Base-by-base conservation (phyloP, 2,113 vertebrate genomes). In the Propithecus coquereli region DNA sequence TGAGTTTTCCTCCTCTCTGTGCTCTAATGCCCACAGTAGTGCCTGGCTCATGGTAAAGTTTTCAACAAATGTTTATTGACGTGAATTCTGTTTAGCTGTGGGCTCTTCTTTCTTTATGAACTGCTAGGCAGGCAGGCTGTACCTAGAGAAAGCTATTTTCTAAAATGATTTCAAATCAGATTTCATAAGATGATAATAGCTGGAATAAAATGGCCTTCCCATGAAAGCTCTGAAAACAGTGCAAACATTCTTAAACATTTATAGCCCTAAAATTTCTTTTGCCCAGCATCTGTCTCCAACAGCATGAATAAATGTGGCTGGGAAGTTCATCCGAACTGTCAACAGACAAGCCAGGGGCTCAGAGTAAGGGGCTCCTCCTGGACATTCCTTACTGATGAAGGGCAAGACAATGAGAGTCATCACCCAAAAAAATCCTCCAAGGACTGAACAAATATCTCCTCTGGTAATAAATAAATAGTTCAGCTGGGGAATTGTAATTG, bases 401-500 rank as follows among this genome's bases (percentile, higher is more conserved):
- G 74, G 50, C 83, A 87, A 93, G 43, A 65, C 82, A 91, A 61
- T 32, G 32, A 90, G 40, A 91, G 17, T 25, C 37, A 74, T 14
- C 34, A 71, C 30, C 57, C 20, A 18, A 40, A 45, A 45, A 61
- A 66, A 92, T 34, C 79, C 86, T 98, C 93, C 95, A 93, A 98
- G 98, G 96, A 95, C 85, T 90, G 96, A 98, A 98, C 89, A 97
- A 98, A 98, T 97, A 97, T 96, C 82, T 98, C 97, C 97, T 89
- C 89, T 8, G 0, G 97, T 96, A 98, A 98, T 98, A 98, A 98
- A 98, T 98, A 98, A 98, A 97, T 94, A 97, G 97, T 97, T 98
- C 22, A 1, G 90, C 97, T 97, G 68, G 97, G 97, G 97, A 98
- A 98, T 97, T 98, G 96, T 98, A 98, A 98, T 98, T 98, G 97